Conservation (phyloP, 2,797 vertebrate species). For the Manis crassicaudata region DNA sequence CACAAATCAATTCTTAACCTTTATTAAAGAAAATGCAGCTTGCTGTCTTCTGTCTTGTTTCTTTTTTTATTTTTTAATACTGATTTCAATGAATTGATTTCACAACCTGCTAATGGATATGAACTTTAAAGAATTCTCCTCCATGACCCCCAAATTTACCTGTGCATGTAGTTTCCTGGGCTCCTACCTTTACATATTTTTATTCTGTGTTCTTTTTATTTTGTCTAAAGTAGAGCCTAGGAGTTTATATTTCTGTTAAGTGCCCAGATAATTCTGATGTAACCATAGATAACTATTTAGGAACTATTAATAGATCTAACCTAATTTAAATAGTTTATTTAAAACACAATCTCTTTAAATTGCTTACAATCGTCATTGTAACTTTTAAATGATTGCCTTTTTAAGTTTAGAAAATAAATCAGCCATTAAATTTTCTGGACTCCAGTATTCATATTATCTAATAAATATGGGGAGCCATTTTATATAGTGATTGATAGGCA, state of each 20-base stretch:
- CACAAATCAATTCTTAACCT: not conserved
- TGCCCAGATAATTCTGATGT: constrained; percentile 31
- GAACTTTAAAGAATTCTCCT: constrained; percentile 4
- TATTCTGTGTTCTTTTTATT: not conserved
- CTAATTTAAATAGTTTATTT: constrained; percentile 56
- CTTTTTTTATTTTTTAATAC: not conserved
- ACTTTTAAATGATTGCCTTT: constrained; percentile 33
- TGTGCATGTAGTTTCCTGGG: not conserved
- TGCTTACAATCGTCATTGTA: constrained; percentile 23
- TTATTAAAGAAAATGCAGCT: not conserved
- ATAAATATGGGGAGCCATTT: constrained; percentile 44
- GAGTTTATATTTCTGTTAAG: constrained; percentile 25
- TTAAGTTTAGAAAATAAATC: constrained; percentile 45
- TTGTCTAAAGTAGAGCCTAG: not conserved
- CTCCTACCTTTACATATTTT: not conserved
- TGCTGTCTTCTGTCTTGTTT: not conserved
- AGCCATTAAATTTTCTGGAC: constrained; percentile 23
- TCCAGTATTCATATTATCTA: constrained; percentile 28
- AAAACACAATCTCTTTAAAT: constrained; percentile 31
- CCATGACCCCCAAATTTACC: not conserved
- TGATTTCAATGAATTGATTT: constrained; percentile 24
- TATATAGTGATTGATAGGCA: not conserved
- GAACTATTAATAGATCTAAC: not conserved
- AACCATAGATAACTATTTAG: not conserved
- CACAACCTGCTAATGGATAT: not conserved